Evolutionary conservation across 64 coral and sea anemone species (phyloP), one percentile per base, ranked within the genome.

Genomic region (Hydrozoanthus tunicans): DNA sequence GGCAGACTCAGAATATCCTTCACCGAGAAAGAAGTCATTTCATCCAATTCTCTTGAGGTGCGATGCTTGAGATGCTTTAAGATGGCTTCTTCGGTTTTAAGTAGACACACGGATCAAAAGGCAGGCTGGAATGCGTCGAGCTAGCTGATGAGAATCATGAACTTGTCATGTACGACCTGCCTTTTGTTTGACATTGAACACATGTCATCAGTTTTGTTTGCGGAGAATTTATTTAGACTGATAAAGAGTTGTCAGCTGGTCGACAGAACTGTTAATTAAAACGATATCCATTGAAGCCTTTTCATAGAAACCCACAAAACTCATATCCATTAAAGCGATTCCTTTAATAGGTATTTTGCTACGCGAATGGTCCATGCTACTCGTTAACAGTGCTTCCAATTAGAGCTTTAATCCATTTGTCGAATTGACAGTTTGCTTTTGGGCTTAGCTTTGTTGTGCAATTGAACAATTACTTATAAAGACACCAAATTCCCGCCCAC

Each of bases 131-230:
- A 97, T 97, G 95, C 93, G 89, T 94, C 82, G 90, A 83, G 56
- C 91, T 93, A 83, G 56, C 91, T 93, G 95, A 90, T 91, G 88
- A 89, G 85, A 90, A 96, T 89, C 85, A 91, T 91, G 95, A 86
- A 97, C 95, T 94, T 93, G 95, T 97, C 95, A 94, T 97, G 95
- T 93, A 91, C 93, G 81, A 94, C 91, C 91, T 86, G 95, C 95
- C 83, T 86, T 82, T 86, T 92, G 93, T 97, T 97, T 88, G 84
- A 88, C 84, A 88, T 88, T 74, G 84, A 88, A 88, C 84, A 88
- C 68, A 88, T 88, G 84, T 74, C 84, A 88, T 88, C 84, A 88
- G 55, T 73, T 88, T 73, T 88, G 84, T 88, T 88, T 88, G 84
- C 51, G 84, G 84, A 88, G 84, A 88, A 88, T 88, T 88, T 88